Percentiles rank a stretch among this genome's conserved stretches.
Conservation (phyloP, 2,888 invertebrate genomes). For the Apodemia duryi region DNA sequence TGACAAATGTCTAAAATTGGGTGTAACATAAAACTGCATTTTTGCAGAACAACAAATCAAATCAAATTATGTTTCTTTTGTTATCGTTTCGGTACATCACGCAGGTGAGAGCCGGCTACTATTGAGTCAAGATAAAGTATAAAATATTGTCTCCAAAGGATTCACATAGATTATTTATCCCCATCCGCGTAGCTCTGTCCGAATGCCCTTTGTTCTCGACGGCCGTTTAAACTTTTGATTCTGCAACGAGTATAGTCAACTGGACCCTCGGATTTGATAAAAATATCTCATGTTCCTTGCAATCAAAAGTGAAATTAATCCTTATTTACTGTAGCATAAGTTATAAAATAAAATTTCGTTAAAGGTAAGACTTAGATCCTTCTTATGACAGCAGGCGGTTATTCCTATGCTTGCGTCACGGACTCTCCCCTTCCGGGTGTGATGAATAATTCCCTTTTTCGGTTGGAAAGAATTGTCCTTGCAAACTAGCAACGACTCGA, state of each 20-base stretch:
- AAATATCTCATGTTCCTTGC: slow-evolving; percentile 41
- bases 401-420: slow-evolving; percentile 76
- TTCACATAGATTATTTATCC: slow-evolving; percentile 78
- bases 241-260: slow-evolving; percentile 77
- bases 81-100: slow-evolving; percentile 51
- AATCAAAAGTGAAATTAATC: slow-evolving; percentile 31
- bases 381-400: slow-evolving; percentile 54
- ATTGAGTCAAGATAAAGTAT: slow-evolving; percentile 64
- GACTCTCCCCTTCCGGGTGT: slow-evolving; percentile 79
- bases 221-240: slow-evolving; percentile 79
- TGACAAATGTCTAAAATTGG: not conserved
- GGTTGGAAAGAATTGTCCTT: slow-evolving; percentile 73
- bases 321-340: slow-evolving; percentile 32
- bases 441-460: slow-evolving; percentile 79
- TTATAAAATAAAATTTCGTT: slow-evolving; percentile 28
- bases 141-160: slow-evolving; percentile 77
- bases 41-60: not conserved
- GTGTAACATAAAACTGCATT: not conserved
- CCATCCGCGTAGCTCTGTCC: slow-evolving; percentile 62
- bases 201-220: slow-evolving; percentile 72
- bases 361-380: slow-evolving; percentile 40
- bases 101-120: slow-evolving; percentile 69
- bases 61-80: slow-evolving; percentile 42
- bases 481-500: slow-evolving; percentile 73
- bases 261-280: slow-evolving; percentile 68